phyloP scores from a whole-genome alignment of 1,140 invertebrate species.

The Drusus annulatus region DNA sequence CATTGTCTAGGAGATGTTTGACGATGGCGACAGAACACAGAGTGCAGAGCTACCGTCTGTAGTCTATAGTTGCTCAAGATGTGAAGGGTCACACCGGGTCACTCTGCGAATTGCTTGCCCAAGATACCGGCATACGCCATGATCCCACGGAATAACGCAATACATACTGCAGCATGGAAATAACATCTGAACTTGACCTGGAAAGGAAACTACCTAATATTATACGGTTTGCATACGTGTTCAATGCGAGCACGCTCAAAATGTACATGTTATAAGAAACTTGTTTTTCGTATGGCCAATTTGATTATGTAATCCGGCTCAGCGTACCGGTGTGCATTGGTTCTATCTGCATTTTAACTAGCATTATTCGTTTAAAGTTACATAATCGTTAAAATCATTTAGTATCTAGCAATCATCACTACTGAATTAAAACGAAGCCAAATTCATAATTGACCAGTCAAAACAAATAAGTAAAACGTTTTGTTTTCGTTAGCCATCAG shows the following conservation, averaged over 20 bases:
- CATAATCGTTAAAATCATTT: too few species aligned
- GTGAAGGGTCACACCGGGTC: conserved; percentile 20
- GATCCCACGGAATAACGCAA: background rate
- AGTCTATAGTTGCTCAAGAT: conserved; percentile 1
- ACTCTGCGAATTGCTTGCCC: conserved; percentile 12
- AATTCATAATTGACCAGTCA: too few species aligned
- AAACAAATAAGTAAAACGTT: background rate
- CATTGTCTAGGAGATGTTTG: conserved; percentile 1
- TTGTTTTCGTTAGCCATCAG: conserved; percentile 12
- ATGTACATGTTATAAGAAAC: too few species aligned
- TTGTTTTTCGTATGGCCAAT: too few species aligned
- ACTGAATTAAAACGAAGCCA: too few species aligned
- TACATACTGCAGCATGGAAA: background rate
- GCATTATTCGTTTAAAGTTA: too few species aligned
- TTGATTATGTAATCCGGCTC: too few species aligned
- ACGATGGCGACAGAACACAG: conserved; percentile 18
- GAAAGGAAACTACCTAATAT: background rate
- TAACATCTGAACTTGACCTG: conserved; percentile 17
- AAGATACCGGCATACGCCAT: background rate
- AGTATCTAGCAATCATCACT: too few species aligned
- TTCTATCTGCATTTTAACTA: too few species aligned
- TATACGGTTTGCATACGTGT: too few species aligned
- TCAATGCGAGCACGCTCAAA: background rate
- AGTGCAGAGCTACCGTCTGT: conserved; percentile 13
- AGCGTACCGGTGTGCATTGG: too few species aligned